phyloP scores from a whole-genome alignment of 2,113 vertebrate species.

The Leucopternis melanops region DNA sequence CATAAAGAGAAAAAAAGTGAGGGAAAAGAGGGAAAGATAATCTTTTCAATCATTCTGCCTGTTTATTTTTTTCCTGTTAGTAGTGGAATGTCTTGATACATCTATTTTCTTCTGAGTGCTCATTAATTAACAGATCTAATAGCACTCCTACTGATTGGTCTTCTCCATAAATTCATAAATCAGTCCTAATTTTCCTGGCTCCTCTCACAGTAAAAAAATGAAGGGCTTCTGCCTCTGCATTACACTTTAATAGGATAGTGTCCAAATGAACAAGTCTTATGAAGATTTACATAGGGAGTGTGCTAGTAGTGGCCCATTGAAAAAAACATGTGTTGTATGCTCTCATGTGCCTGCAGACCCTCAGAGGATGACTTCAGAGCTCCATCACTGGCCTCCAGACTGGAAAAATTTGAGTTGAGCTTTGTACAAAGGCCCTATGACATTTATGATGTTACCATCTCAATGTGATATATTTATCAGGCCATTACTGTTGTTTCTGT shows the following conservation, averaged over 20 bases:
- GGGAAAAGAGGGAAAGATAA: neutral
- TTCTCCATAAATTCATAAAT: neutral
- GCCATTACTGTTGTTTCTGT: neutral
- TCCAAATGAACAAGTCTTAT: neutral
- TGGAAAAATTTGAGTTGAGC: neutral
- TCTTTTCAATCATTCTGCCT: neutral
- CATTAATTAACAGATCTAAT: neutral
- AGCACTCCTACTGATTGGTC: neutral
- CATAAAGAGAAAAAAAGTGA: neutral
- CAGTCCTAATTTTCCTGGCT: neutral
- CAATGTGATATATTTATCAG: neutral
- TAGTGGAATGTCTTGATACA: neutral
- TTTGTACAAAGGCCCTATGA: neutral
- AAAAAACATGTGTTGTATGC: neutral
- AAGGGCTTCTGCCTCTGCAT: neutral
- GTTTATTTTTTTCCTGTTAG: neutral
- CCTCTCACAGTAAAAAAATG: neutral
- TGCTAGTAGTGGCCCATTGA: neutral
- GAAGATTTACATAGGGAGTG: neutral
- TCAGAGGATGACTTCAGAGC: neutral
- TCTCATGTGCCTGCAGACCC: neutral
- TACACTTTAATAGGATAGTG: neutral
- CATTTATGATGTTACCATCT: neutral
- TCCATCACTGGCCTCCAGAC: neutral
- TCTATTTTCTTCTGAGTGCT: neutral